phyloP scores from a whole-genome alignment of 2,797 vertebrate genomes.

The Sebastes nivosus region DNA sequence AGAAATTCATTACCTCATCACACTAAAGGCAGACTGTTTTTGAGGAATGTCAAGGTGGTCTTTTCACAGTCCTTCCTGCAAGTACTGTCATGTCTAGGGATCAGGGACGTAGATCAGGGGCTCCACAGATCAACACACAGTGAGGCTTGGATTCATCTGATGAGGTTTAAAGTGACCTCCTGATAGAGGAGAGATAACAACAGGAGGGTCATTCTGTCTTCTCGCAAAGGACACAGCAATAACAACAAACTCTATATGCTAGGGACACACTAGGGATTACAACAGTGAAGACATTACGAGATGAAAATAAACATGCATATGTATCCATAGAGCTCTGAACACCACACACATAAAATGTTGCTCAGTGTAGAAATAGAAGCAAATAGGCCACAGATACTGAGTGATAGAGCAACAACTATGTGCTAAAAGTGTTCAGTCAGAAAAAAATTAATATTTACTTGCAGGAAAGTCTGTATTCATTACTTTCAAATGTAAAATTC shows the following conservation, averaged over 20 bases:
- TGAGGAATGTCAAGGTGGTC: neutral
- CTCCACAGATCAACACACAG: neutral
- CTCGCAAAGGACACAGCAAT: neutral
- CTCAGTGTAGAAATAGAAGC: neutral
- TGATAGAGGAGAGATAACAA: neutral
- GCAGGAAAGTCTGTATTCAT: neutral
- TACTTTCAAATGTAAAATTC: neutral
- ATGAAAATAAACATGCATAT: neutral
- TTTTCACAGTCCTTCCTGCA: neutral
- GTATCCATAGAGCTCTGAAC: neutral
- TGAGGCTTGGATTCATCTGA: neutral
- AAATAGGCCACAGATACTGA: neutral
- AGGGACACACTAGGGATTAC: neutral
- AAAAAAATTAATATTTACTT: neutral
- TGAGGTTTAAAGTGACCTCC: neutral
- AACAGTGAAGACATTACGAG: neutral
- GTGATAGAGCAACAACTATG: neutral
- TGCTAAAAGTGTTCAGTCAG: neutral
- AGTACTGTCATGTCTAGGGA: neutral
- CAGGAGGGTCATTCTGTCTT: neutral
- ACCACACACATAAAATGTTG: neutral
- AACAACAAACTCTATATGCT: neutral
- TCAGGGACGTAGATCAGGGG: no score
- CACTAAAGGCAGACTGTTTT: neutral
- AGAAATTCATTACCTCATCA: slow-evolving; percentile 5